A percentile compares a stretch with the other conserved stretches of the same genome.
Evolutionary conservation across 2,113 vertebrate genomes (phyloP).

Genomic region (Osmerus mordax): DNA sequence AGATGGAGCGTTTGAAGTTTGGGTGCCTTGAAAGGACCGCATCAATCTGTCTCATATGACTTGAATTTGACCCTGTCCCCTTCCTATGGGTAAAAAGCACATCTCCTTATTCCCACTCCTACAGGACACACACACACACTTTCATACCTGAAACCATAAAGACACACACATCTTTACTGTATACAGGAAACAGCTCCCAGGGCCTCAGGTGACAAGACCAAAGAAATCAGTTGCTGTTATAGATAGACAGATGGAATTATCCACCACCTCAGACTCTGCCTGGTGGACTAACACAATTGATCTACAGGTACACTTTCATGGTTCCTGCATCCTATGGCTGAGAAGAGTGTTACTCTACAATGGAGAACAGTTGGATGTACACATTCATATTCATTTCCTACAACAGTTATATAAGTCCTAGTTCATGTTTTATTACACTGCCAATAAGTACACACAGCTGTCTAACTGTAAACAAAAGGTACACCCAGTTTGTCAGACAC

Average conservation of each 20-base stretch:
- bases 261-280: too few relatives aligned
- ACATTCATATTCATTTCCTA: not conserved
- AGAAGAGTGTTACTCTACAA: not conserved
- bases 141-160: too few relatives aligned
- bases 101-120: not conserved
- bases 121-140: not conserved
- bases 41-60: slow-evolving; percentile 9
- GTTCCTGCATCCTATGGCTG: not conserved
- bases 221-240: too few relatives aligned
- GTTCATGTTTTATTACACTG: slow-evolving; percentile 26
- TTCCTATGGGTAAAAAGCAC: not conserved
- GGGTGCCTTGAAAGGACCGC: slow-evolving; percentile 41
- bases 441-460: not conserved
- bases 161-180: slow-evolving; percentile 3
- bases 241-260: too few relatives aligned
- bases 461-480: slow-evolving; percentile 27
- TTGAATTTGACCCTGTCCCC: not conserved
- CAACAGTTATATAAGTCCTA: slow-evolving; percentile 1
- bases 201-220: too few relatives aligned
- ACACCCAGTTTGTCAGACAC: slow-evolving; percentile 4
- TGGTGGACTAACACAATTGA: not conserved
- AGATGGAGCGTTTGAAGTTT: slow-evolving; percentile 32
- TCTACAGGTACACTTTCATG: not conserved
- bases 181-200: slow-evolving; percentile 15
- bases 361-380: not conserved